phyloP scores from a whole-genome alignment of 2,797 vertebrate species.

The Takifugu rubripes region DNA sequence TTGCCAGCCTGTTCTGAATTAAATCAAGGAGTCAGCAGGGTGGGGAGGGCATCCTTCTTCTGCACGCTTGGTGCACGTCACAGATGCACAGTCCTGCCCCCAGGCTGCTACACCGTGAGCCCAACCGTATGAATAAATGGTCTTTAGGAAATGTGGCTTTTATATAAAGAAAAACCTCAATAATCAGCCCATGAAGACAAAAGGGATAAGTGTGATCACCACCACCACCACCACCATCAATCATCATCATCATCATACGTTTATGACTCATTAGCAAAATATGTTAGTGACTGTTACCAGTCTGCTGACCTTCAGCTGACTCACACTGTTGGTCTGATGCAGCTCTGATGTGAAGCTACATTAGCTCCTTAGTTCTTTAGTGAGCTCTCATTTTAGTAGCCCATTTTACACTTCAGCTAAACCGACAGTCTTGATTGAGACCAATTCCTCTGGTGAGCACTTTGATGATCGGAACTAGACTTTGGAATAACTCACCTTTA shows the following conservation, averaged over 20 bases:
- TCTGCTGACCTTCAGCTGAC: constrained; percentile 29
- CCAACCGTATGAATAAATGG: not conserved
- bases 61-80: constrained; percentile 14
- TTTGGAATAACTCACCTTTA: no score
- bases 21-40: constrained; percentile 26
- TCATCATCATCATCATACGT: not conserved
- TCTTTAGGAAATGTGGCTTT: not conserved
- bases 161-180: not conserved
- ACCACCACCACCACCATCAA: no score
- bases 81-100: constrained; percentile 20
- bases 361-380: constrained; percentile 56
- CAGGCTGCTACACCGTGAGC: not conserved
- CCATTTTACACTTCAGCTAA: constrained; percentile 38
- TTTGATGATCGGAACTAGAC: not conserved
- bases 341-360: constrained; percentile 46
- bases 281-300: constrained; percentile 5
- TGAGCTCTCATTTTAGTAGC: constrained; percentile 27
- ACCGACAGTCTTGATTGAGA: constrained; percentile 16
- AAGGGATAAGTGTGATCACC: not conserved
- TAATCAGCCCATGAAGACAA: not conserved
- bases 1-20: constrained; percentile 10
- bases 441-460: not conserved
- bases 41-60: constrained; percentile 23
- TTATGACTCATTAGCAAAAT: not conserved
- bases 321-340: constrained; percentile 32